Conservation (phyloP, 2,113 vertebrate genomes). For the Setophaga coronata region DNA sequence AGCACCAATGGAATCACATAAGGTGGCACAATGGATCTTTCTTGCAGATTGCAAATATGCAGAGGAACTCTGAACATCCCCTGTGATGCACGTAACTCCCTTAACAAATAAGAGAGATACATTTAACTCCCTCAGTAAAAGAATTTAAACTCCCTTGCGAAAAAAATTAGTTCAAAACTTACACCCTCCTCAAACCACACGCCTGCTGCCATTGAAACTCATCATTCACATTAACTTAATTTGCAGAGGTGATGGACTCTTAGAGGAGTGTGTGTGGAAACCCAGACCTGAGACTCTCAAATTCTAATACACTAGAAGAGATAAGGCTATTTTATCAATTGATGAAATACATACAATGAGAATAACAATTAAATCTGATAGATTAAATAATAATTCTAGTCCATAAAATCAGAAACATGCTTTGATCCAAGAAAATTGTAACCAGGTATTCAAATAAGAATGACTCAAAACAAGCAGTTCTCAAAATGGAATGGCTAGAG, state of each 20-base stretch:
- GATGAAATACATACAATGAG: neutral
- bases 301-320: neutral
- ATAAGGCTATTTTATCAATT: neutral
- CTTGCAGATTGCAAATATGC: neutral
- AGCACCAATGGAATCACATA: neutral
- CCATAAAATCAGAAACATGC: neutral
- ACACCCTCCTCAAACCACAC: neutral
- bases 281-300: neutral
- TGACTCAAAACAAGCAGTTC: neutral
- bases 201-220: neutral
- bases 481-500: neutral
- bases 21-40: neutral
- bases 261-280: neutral
- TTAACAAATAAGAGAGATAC: neutral
- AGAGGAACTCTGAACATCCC: neutral
- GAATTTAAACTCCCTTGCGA: neutral
- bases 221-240: neutral
- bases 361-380: neutral
- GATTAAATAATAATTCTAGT: neutral
- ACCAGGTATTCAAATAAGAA: neutral
- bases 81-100: accelerated
- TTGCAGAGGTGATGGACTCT: neutral
- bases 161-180: neutral
- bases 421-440: neutral
- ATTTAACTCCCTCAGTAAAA: neutral